Conservation (phyloP, 2,797 vertebrate genomes). For the Zalophus californianus region DNA sequence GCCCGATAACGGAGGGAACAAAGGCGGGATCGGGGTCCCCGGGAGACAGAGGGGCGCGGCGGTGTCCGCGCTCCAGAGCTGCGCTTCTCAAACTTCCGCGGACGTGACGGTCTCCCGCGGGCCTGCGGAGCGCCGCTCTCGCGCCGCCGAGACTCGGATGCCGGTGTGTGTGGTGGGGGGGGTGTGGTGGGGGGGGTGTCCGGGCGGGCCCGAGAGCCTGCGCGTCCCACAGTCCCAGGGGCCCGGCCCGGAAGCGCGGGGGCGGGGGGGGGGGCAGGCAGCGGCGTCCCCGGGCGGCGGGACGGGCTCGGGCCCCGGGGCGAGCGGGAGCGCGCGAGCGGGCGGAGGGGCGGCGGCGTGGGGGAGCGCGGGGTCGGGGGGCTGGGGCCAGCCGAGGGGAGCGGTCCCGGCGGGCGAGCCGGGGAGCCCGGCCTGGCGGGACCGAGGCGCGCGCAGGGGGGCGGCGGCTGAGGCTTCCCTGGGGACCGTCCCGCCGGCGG, state of each 20-base stretch:
- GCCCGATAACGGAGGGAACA: background rate
- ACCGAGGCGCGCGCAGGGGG: accelerated
- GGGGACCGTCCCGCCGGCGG: background rate
- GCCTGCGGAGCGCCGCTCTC: background rate
- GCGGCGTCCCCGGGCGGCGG: background rate
- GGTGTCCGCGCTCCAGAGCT: background rate
- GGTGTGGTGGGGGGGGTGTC: background rate
- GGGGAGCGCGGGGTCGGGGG: accelerated
- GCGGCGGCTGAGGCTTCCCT: background rate
- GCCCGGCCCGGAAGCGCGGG: background rate
- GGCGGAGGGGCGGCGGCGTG: accelerated
- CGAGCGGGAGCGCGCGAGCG: background rate
- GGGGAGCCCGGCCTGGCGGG: background rate
- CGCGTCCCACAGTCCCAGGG: background rate
- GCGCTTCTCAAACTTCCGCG: background rate
- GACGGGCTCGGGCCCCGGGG: background rate
- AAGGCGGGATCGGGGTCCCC: background rate
- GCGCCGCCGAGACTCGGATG: background rate
- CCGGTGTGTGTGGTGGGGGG: too few relatives aligned
- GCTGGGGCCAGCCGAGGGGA: background rate
- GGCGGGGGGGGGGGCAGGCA: background rate
- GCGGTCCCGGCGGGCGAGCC: too few relatives aligned
- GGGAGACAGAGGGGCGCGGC: background rate
- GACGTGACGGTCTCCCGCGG: accelerated
- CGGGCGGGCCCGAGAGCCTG: background rate